A percentile compares a stretch with the other conserved stretches of the same genome.
Evolutionary conservation across 2,797 vertebrate species (phyloP).

Genomic region (Buceros bicornis): DNA sequence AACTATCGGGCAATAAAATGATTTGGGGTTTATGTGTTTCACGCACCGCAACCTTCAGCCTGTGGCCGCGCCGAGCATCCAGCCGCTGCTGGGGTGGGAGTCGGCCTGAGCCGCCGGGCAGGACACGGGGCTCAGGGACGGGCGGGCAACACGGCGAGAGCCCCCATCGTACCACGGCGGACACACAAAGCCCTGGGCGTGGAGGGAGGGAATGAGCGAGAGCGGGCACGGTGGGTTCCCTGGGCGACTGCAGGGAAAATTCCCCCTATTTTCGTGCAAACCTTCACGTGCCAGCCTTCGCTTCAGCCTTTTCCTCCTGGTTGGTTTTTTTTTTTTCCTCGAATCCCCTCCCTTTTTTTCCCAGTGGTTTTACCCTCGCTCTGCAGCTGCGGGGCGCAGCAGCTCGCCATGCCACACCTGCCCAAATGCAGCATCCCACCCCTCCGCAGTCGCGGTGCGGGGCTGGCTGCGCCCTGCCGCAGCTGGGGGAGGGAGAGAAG

Average conservation of each 20-base stretch:
- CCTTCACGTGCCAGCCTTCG: background rate
- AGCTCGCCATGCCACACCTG: background rate
- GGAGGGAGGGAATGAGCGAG: background rate
- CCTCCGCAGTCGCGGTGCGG: background rate
- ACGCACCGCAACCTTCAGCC: background rate
- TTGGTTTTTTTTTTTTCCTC: no score
- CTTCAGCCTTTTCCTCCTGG: background rate
- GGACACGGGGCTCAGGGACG: background rate
- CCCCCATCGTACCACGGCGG: rapidly evolving
- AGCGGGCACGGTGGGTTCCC: background rate
- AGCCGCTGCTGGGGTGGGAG: no score
- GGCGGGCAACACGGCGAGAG: background rate
- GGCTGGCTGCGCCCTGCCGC: conserved; percentile 1
- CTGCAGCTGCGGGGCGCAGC: background rate
- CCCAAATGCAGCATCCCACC: background rate
- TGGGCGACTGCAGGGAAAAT: background rate
- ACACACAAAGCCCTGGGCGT: background rate
- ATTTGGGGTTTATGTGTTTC: background rate
- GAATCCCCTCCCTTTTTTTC: background rate
- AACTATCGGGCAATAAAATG: background rate
- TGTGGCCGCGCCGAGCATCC: background rate
- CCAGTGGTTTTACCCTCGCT: background rate
- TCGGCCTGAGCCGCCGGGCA: background rate
- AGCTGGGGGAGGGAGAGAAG: background rate
- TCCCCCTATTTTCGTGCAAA: background rate